phyloP scores from a whole-genome alignment of 2,888 invertebrate genomes.

The Antheraea yamamai region DNA sequence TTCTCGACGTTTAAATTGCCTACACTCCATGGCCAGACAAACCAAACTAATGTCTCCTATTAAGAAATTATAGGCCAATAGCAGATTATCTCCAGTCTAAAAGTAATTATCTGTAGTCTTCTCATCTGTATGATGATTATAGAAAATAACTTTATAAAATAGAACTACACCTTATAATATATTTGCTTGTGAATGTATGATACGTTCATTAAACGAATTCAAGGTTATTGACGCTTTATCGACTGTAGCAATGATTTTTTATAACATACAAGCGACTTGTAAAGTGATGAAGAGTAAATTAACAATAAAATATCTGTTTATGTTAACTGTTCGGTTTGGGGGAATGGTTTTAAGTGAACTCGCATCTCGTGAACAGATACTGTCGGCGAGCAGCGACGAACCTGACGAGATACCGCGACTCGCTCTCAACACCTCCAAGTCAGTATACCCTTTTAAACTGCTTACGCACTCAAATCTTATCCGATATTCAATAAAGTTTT shows the following conservation, averaged over 20 bases:
- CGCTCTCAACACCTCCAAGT: constrained; percentile 70
- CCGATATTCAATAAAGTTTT: no score
- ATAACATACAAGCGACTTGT: background rate
- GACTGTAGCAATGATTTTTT: background rate
- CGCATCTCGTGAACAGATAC: constrained; percentile 49
- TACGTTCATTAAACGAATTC: background rate
- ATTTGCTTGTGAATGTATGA: no score
- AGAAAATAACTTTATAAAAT: no score
- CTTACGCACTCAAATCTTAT: background rate
- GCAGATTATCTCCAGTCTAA: no score
- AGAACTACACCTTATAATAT: background rate
- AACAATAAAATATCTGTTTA: background rate
- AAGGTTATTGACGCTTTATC: background rate
- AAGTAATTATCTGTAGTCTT: no score
- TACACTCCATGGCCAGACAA: no score
- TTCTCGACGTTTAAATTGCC: no score
- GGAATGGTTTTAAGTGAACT: background rate
- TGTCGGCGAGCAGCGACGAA: constrained; percentile 74
- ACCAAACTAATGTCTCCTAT: no score
- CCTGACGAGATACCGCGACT: constrained; percentile 70
- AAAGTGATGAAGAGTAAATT: background rate
- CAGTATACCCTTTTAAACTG: constrained; percentile 34
- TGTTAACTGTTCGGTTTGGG: background rate
- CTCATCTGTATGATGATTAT: no score
- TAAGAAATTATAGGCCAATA: no score